phyloP scores from a whole-genome alignment of 92 coral and sea anemone genomes.

The Porites cylindrica region DNA sequence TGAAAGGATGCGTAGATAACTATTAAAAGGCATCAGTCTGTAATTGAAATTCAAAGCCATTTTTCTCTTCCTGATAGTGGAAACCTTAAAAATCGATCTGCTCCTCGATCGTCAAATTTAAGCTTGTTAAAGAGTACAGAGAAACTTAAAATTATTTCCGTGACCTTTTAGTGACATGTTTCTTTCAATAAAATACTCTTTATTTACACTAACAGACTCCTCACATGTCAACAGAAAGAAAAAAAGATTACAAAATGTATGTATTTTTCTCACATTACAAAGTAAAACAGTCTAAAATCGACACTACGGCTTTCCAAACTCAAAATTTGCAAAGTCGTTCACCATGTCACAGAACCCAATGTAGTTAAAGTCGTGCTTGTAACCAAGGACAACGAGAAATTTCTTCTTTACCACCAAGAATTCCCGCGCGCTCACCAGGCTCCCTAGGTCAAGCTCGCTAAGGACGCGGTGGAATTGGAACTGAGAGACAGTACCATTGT shows the following conservation, averaged over 20 bases:
- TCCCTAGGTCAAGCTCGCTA: conserved; percentile 96
- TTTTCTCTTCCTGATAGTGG: too few relatives aligned
- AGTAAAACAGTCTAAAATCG: neutral
- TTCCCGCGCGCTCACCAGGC: conserved; percentile 94
- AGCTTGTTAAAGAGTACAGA: too few relatives aligned
- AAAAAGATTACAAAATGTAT: too few relatives aligned
- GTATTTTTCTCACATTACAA: neutral
- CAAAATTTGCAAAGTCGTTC: conserved; percentile 93
- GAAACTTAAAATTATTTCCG: too few relatives aligned
- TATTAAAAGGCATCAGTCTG: too few relatives aligned
- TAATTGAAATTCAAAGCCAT: too few relatives aligned
- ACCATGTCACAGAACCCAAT: conserved; percentile 93
- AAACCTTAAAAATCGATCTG: too few relatives aligned
- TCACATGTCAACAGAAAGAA: too few relatives aligned
- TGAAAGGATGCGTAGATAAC: too few relatives aligned
- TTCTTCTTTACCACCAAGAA: conserved; percentile 87
- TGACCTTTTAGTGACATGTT: neutral
- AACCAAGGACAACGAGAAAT: conserved; percentile 94
- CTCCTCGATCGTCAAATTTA: too few relatives aligned
- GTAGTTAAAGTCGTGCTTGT: conserved; percentile 97
- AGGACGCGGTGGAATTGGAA: conserved; percentile 98
- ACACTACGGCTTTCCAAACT: conserved; percentile 88
- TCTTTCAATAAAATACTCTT: conserved; percentile 11
- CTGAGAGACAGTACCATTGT: conserved; percentile 98
- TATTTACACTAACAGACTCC: conserved; percentile 25